phyloP scores from a whole-genome alignment of 2,797 vertebrate genomes.

The Pseudomugil gertrudae region DNA sequence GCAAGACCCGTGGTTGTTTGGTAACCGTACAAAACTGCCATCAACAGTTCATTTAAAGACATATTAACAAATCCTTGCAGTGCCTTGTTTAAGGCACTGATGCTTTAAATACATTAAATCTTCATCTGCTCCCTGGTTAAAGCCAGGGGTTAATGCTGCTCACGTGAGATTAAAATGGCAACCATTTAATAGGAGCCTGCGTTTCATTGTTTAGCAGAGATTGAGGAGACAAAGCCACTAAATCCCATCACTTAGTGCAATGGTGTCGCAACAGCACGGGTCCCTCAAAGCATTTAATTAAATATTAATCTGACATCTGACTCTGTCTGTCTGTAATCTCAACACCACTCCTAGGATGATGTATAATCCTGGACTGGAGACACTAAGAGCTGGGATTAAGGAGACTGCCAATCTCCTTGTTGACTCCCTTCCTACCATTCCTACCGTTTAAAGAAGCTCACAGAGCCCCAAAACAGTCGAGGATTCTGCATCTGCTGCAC shows the following conservation, averaged over 20 bases:
- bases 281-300: conserved; percentile 65
- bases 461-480: neutral
- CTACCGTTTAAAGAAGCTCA: neutral
- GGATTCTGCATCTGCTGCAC: neutral
- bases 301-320: conserved; percentile 78
- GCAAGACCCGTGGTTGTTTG: neutral
- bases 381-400: conserved; percentile 71
- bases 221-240: conserved; percentile 2
- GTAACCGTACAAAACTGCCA: neutral
- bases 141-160: neutral
- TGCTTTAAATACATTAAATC: neutral
- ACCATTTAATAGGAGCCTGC: neutral
- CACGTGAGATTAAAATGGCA: conserved; percentile 8
- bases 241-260: conserved; percentile 12
- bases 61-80: neutral
- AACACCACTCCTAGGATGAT: conserved; percentile 46
- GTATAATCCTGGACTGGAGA: conserved; percentile 72
- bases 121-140: conserved; percentile 4
- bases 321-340: conserved; percentile 70
- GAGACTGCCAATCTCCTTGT: conserved; percentile 15
- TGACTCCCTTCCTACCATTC: neutral
- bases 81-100: neutral
- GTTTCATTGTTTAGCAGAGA: neutral
- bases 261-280: conserved; percentile 34
- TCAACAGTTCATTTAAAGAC: neutral